Percentiles rank a stretch among this genome's conserved stretches.
These are phyloP conservation scores for Pandion haliaetus DNA, from an alignment of 2,113 vertebrate species.

Conservation along the genomic window DNA sequence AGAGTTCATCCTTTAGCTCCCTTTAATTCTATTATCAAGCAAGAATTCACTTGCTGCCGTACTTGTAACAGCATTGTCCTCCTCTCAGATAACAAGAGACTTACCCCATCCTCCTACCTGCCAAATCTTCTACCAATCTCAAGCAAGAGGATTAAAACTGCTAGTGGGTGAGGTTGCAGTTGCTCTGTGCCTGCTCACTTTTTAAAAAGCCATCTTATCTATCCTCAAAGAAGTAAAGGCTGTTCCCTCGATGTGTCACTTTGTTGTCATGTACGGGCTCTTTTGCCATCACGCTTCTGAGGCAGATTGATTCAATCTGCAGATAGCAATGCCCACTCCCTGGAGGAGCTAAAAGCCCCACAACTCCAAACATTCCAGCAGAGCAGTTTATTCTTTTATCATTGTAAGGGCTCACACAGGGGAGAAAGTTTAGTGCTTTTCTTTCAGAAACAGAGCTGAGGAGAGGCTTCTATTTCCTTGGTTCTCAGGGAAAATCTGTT, in stretches of 20 bases:
- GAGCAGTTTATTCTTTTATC: not conserved
- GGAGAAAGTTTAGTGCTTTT: not conserved
- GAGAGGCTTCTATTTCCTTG: not conserved
- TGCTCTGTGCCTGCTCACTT: not conserved
- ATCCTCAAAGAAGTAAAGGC: conserved; percentile 19
- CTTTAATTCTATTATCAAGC: conserved; percentile 44
- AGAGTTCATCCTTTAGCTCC: conserved; percentile 7
- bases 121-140: conserved; percentile 41
- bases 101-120: conserved; percentile 5
- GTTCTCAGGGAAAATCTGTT: not conserved
- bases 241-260: not conserved
- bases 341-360: not conserved
- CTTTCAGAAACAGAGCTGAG: not conserved
- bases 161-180: not conserved
- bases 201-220: conserved; percentile 35
- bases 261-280: not conserved
- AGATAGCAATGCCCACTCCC: conserved; percentile 20
- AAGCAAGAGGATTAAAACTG: conserved; percentile 24
- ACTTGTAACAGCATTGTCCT: conserved; percentile 47
- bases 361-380: not conserved
- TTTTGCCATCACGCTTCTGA: not conserved
- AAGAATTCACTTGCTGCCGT: conserved; percentile 33
- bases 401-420: not conserved
- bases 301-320: conserved; percentile 46
- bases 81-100: conserved; percentile 40